Percentiles rank a stretch among this genome's conserved stretches.
These are phyloP conservation scores for Drosophila micromelanica DNA, from an alignment of 1,140 invertebrate genomes.

Conservation along the genomic window DNA sequence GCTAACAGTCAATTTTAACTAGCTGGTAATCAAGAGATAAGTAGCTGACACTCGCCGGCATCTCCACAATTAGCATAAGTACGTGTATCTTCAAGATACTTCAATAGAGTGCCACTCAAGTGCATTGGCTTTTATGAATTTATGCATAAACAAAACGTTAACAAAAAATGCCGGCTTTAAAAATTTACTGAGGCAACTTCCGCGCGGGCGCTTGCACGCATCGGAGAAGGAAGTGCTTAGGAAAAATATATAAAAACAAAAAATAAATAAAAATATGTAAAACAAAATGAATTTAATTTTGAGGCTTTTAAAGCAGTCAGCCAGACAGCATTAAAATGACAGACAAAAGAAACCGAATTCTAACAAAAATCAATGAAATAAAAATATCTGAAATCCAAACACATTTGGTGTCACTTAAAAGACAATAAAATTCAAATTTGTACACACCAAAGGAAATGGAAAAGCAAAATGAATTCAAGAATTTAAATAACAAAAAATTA, in stretches of 20 bases:
- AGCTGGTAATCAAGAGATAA: background rate
- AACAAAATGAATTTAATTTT: background rate
- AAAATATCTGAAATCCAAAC: conserved; percentile 7
- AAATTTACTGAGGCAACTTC: conserved; percentile 37
- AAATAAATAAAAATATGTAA: background rate
- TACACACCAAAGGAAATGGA: conserved; percentile 18
- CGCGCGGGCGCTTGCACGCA: conserved; percentile 64
- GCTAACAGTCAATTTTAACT: conserved; percentile 4
- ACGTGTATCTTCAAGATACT: conserved; percentile 29
- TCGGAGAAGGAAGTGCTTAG: conserved; percentile 58
- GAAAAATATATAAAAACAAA: conserved; percentile 7
- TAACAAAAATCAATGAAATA: conserved; percentile 26
- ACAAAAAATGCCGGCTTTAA: conserved; percentile 9
- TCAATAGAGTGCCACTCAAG: conserved; percentile 25
- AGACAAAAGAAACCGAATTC: conserved; percentile 15
- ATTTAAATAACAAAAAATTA: conserved; percentile 11
- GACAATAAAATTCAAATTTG: conserved; percentile 5
- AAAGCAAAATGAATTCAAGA: conserved; percentile 36
- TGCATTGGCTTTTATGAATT: conserved; percentile 25
- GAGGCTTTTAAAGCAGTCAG: background rate
- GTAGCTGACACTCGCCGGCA: conserved; percentile 10
- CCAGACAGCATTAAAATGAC: background rate
- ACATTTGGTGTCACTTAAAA: conserved; percentile 20
- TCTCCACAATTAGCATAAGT: conserved; percentile 27
- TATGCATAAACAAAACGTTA: conserved; percentile 15